These are phyloP conservation scores for Odontamblyopus lacepedii DNA, from an alignment of 2,797 vertebrate genomes.

Conservation along the genomic window DNA sequence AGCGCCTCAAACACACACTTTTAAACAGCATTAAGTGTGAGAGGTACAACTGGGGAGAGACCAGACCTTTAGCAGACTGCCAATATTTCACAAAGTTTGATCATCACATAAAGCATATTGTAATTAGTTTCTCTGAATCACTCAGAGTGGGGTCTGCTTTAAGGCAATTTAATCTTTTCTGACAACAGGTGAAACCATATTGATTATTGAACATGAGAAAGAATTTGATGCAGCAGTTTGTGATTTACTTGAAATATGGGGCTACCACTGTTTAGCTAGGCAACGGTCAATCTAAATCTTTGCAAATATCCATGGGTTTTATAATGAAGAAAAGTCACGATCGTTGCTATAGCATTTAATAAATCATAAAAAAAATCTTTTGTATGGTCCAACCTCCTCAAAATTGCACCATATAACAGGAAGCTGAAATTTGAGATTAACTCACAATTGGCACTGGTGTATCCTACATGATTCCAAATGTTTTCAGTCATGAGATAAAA, in stretches of 20 bases:
- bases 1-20: conserved; percentile 31
- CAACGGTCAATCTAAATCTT: background rate
- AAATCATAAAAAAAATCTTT: no score
- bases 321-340: no score
- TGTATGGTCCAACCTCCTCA: no score
- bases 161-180: conserved; percentile 37
- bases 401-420: no score
- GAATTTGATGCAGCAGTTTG: conserved; percentile 6
- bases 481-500: background rate
- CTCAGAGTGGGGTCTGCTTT: conserved; percentile 33
- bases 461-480: background rate
- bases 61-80: conserved; percentile 19
- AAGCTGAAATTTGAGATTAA: background rate
- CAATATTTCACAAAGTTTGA: conserved; percentile 49
- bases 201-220: conserved; percentile 30
- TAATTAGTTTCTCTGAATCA: conserved; percentile 42
- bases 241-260: background rate
- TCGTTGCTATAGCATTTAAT: no score
- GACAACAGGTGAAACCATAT: conserved; percentile 51
- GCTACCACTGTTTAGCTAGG: background rate
- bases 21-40: conserved; percentile 15
- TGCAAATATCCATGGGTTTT: background rate
- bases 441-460: background rate
- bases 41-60: conserved; percentile 4
- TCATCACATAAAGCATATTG: conserved; percentile 56